Conservation (phyloP, 2,797 vertebrate species). For the Tauraco hartlaubi region DNA sequence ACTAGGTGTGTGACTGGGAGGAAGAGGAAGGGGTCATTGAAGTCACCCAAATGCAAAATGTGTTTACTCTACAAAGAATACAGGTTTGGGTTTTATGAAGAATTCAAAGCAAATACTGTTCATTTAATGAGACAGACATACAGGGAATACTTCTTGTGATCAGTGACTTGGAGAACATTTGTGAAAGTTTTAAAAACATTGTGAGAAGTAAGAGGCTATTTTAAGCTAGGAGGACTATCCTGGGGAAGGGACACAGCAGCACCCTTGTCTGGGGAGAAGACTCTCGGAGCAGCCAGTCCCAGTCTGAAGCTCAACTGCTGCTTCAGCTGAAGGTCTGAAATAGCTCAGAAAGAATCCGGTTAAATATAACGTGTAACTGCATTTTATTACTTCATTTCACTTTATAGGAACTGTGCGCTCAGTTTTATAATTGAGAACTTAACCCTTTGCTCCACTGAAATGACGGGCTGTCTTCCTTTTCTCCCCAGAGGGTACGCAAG, state of each 20-base stretch:
- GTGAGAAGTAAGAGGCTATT: neutral
- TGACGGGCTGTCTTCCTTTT: neutral
- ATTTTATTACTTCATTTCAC: neutral
- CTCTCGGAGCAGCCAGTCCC: neutral
- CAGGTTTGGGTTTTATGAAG: neutral
- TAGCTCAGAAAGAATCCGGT: neutral
- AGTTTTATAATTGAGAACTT: neutral
- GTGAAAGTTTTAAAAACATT: neutral
- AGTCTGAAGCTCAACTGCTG: neutral
- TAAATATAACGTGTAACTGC: neutral
- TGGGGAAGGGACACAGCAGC: neutral
- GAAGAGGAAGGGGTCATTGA: neutral
- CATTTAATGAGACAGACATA: neutral
- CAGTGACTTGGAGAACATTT: neutral
- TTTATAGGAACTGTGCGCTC: neutral
- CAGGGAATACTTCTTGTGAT: neutral
- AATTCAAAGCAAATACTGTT: neutral
- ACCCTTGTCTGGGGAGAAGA: neutral
- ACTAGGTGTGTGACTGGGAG: neutral
- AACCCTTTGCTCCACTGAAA: neutral
- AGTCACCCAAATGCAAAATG: neutral
- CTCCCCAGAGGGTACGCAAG: neutral
- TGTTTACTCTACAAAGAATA: neutral
- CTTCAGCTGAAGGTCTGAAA: neutral
- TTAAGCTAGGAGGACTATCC: neutral